These are phyloP conservation scores for Danio jaintianensis DNA, from an alignment of 2,797 vertebrate species.

Conservation along the genomic window DNA sequence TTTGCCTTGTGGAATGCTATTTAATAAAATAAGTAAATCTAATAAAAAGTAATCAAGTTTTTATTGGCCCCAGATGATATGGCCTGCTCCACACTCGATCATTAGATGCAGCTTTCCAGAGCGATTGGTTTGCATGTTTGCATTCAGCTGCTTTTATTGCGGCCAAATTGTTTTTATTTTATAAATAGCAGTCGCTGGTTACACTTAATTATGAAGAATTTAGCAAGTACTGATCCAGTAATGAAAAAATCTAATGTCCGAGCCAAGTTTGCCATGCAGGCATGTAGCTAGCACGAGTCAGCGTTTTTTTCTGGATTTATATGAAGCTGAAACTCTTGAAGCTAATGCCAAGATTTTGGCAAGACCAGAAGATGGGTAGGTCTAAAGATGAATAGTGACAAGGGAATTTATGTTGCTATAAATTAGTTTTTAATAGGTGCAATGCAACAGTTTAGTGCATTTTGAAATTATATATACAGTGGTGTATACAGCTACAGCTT, in stretches of 20 bases:
- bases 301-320: slow-evolving; percentile 6
- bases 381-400: neutral
- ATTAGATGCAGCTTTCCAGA: slow-evolving; percentile 36
- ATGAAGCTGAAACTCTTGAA: neutral
- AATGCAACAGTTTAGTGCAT: neutral
- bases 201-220: slow-evolving; percentile 42
- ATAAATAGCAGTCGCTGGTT: slow-evolving; percentile 32
- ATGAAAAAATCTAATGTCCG: slow-evolving; percentile 30
- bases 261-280: slow-evolving; percentile 25
- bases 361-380: neutral
- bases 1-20: slow-evolving; percentile 57
- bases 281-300: neutral
- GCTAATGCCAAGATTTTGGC: neutral
- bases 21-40: slow-evolving; percentile 70
- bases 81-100: slow-evolving; percentile 9
- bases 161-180: slow-evolving; percentile 39
- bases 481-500: neutral
- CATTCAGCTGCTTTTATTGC: slow-evolving; percentile 28
- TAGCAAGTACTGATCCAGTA: slow-evolving; percentile 15
- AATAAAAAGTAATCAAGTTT: slow-evolving; percentile 77
- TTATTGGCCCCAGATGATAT: slow-evolving; percentile 72
- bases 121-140: slow-evolving; percentile 22
- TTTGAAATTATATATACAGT: neutral
- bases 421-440: neutral
- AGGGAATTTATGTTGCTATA: neutral